Conservation (phyloP, 2,888 invertebrate species). For the Drosophila subquinaria region DNA sequence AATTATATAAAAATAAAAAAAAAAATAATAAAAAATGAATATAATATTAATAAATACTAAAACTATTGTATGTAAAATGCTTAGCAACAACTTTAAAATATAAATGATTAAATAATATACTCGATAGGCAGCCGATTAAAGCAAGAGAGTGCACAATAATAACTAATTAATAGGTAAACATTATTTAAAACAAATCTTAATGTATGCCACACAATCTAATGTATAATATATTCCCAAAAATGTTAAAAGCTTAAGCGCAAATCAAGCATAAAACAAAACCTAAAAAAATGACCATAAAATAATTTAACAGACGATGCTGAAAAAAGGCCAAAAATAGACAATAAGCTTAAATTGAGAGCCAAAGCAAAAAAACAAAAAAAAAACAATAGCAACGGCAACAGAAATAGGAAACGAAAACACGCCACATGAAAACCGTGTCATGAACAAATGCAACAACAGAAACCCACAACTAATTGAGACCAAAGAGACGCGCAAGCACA, state of each 20-base stretch:
- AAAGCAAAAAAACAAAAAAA: constrained; percentile 23
- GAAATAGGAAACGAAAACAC: constrained; percentile 72
- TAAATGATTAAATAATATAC: background rate
- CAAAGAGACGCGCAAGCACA: constrained; percentile 46
- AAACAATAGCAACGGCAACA: constrained; percentile 39
- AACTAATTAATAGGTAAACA: constrained; percentile 3
- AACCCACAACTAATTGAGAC: constrained; percentile 73
- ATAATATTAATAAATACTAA: background rate
- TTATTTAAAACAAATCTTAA: constrained; percentile 4
- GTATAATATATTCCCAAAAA: constrained; percentile 10
- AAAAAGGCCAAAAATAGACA: constrained; percentile 23
- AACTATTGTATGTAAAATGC: background rate
- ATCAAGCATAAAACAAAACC: constrained; percentile 12
- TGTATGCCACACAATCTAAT: constrained; percentile 5
- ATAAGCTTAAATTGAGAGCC: constrained; percentile 30
- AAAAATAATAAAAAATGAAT: background rate
- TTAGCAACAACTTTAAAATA: background rate
- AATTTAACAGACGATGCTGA: constrained; percentile 24
- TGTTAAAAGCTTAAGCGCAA: constrained; percentile 12
- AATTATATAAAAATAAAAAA: background rate
- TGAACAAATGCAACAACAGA: constrained; percentile 81
- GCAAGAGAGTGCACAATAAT: background rate
- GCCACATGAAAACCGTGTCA: constrained; percentile 78
- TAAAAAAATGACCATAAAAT: constrained; percentile 14
- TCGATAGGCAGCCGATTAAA: background rate